Base-by-base conservation (phyloP, 2,797 vertebrate species). In the Rhodeus uyekii region DNA sequence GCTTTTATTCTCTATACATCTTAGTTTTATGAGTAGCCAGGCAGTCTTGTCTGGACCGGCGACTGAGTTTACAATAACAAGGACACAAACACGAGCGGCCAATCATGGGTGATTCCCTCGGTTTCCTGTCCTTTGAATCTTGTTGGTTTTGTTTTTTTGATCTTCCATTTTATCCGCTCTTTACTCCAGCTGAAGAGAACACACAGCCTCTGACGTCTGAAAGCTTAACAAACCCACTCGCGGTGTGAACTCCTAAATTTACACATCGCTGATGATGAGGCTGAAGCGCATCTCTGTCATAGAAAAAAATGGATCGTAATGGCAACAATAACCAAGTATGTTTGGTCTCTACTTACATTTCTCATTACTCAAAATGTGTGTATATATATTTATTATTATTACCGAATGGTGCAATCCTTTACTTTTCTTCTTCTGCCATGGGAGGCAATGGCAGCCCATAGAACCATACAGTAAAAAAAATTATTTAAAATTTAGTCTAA, bases 231-330 rank as follows among this genome's bases (percentile, higher is more conserved):
- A 64, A 67, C 73, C 36, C 73, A 76, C 24, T 1, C 38, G 1
- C 36, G 1, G 64, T n/a, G 64, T 14, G 3, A 67, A 2, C 36
- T 39, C 29, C 18, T 76, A 22, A 44, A 76, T 76, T 42, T 76
- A 61, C 73, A 76, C 76, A 39, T 78, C 63, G 27, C 34, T 55
- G 71, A 24, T 39, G 61, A 67, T 38, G 63, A 65, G 32, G 12
- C 16, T 27, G 24, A 42, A 42, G 61, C 24, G 5, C 18, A 60
- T 16, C 34, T 58, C 71, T 24, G 14, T 5, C 12, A 48, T 50
- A 50, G 22, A 55, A 24, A 8, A n/a, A 24, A 76, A 76, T 14
- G 1, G 1, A 77, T 77, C 75, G 36, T 48, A 64, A 64, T 36
- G 42, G 13, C 13, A 50, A 64, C 75, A 64, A 36, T 18, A 34